Base-by-base conservation (phyloP, 2,797 vertebrate genomes). In the Micrastur ruficollis region DNA sequence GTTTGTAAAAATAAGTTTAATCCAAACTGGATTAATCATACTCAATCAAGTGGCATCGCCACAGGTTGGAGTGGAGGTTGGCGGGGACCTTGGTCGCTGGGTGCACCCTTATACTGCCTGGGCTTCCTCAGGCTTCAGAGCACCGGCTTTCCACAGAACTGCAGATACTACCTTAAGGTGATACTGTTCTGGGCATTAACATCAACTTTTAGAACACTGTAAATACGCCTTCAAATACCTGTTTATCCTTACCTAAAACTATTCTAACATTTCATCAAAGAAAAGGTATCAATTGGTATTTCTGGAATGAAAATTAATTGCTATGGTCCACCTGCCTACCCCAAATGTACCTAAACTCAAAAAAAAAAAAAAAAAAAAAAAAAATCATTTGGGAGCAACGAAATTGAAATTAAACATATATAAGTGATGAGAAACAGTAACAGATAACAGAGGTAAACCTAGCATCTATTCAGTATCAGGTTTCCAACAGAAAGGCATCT, bases 401-500 rank as follows among this genome's bases (percentile, higher is more conserved):
- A 80, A 76, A 52, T 34, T 44, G 23, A 44, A 62, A 25, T 83
- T 96, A 93, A 38, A 66, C 25, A 32, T 59, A 38, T 26, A 53
- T 75, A 76, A 71, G 29, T 26, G 31, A 40, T 63, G 26, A 44
- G 38, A 71, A 74, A 81, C 91, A 8, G 11, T 84, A 90, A 47
- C 42, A 78, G 16, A 38, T 50, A 85, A 52, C 9, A 80, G 55
- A 90, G 47, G 52, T 52, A 90, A 88, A 83, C 14, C 18, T 72
- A 38, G 34, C 26, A 47, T 72, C 44, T 84, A 59, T 46, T 89
- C 84, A 44, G 65, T 27, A 47, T 46, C 56, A 91, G n/a, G 46
- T 90, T 82, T 97, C 70, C 87, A 96, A 71, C 26, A 90, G 46
- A 36, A 94, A 95, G 83, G 47, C 44, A 53, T 52, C 82, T 92